Conservation (phyloP, 2,113 vertebrate genomes). For the Malaclemys terrapin region DNA sequence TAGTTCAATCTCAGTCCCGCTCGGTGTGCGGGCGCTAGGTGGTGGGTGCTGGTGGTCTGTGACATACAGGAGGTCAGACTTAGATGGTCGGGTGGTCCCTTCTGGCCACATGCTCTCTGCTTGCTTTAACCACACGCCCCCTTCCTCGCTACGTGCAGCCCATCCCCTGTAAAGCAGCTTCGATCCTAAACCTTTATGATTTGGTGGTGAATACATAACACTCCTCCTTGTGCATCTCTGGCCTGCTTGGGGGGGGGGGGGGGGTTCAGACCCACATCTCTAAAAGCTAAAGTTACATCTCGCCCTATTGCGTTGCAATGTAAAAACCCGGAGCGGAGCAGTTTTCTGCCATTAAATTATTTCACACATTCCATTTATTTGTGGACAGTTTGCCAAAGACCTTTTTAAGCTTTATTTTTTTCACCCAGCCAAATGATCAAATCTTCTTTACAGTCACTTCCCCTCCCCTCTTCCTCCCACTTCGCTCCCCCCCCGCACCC, state of each 20-base stretch:
- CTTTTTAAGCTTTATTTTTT: conserved; percentile 60
- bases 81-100: background rate
- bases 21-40: too few relatives aligned
- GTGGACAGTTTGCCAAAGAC: conserved; percentile 62
- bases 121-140: background rate
- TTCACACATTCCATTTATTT: conserved; percentile 70
- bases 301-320: background rate
- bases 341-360: conserved; percentile 65
- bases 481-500: background rate
- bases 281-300: background rate
- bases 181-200: background rate
- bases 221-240: background rate
- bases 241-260: background rate
- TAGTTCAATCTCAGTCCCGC: background rate
- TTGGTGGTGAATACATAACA: background rate
- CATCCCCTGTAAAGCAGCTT: background rate
- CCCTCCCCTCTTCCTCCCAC: background rate
- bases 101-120: background rate
- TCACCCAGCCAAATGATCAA: conserved; percentile 40
- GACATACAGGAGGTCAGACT: background rate
- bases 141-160: background rate
- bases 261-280: background rate
- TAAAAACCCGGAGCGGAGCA: background rate
- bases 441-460: conserved; percentile 45
- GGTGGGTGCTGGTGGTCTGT: background rate